Evolutionary conservation across 2,797 vertebrate species (phyloP).

Genomic region (Crax fasciolata): DNA sequence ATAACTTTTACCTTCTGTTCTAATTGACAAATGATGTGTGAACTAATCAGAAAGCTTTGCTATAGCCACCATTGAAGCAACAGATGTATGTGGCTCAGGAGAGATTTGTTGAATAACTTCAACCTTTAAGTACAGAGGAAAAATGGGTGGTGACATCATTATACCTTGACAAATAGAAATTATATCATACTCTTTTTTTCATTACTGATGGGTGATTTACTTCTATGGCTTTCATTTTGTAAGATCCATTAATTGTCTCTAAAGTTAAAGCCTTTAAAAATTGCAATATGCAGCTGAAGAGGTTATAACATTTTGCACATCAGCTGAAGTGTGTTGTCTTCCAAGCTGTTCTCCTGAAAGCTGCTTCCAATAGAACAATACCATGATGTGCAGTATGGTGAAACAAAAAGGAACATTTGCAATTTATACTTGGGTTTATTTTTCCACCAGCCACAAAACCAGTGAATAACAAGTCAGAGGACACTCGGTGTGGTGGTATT

Average conservation of each 20-base stretch:
- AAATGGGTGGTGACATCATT: constrained; percentile 86
- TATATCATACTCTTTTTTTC: constrained; percentile 78
- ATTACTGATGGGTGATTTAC: constrained; percentile 82
- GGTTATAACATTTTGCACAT: constrained; percentile 42
- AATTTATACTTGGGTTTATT: constrained; percentile 41
- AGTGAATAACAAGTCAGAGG: constrained; percentile 37
- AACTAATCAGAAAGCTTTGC: constrained; percentile 79
- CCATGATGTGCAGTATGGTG: not conserved
- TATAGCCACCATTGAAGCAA: constrained; percentile 77
- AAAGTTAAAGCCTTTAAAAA: constrained; percentile 77
- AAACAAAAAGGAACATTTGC: constrained; percentile 42
- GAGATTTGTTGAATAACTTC: constrained; percentile 83
- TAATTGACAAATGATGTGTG: constrained; percentile 80
- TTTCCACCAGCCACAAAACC: constrained; percentile 44
- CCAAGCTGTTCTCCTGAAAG: constrained; percentile 41
- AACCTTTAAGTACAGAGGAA: constrained; percentile 84
- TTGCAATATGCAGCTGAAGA: constrained; percentile 26
- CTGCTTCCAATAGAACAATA: constrained; percentile 47
- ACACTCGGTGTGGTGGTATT: constrained; percentile 54
- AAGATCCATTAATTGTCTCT: constrained; percentile 73
- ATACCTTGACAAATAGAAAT: constrained; percentile 84
- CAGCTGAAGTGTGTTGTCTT: constrained; percentile 30
- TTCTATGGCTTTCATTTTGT: constrained; percentile 78
- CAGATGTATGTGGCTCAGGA: constrained; percentile 77
- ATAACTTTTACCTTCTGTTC: constrained; percentile 77